Conservation (phyloP, 2,888 invertebrate genomes). For the Diloba caeruleocephala region DNA sequence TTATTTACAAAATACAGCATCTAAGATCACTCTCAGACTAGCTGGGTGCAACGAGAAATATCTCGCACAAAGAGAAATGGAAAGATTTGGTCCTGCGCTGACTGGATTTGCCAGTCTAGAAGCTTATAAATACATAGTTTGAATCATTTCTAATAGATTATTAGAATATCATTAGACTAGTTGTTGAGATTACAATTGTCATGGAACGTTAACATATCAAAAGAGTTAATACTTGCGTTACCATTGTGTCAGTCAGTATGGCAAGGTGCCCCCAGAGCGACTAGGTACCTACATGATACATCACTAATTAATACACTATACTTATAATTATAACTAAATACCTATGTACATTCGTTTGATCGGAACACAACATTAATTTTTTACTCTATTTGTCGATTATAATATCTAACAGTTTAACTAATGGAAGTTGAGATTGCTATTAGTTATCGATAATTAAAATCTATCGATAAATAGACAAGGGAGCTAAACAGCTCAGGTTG, state of each 20-base stretch:
- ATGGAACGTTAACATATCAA: constrained; percentile 48
- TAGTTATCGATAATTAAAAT: constrained; percentile 36
- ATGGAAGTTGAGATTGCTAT: constrained; percentile 38
- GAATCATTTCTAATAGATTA: constrained; percentile 38
- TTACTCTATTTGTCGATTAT: constrained; percentile 15
- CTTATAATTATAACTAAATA: constrained; percentile 25
- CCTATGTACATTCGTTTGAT: constrained; percentile 33
- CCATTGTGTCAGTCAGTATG: constrained; percentile 53
- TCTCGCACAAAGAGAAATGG: not conserved
- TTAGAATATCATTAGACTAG: constrained; percentile 59
- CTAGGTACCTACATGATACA: constrained; percentile 27
- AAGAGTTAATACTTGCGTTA: constrained; percentile 52
- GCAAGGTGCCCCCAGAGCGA: constrained; percentile 40
- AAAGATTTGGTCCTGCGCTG: constrained; percentile 2
- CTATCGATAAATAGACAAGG: constrained; percentile 27
- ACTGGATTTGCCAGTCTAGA: constrained; percentile 25
- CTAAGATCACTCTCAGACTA: constrained; percentile 30
- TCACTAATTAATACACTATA: too few relatives aligned
- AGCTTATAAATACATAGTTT: constrained; percentile 10
- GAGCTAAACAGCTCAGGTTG: constrained; percentile 14
- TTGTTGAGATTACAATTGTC: constrained; percentile 49
- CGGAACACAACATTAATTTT: constrained; percentile 24
- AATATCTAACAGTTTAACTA: constrained; percentile 37
- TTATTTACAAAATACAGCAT: constrained; percentile 51
- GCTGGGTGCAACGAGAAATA: constrained; percentile 24